These are phyloP conservation scores for Arctopsyche grandis DNA, from an alignment of 1,140 invertebrate species.

Conservation along the genomic window DNA sequence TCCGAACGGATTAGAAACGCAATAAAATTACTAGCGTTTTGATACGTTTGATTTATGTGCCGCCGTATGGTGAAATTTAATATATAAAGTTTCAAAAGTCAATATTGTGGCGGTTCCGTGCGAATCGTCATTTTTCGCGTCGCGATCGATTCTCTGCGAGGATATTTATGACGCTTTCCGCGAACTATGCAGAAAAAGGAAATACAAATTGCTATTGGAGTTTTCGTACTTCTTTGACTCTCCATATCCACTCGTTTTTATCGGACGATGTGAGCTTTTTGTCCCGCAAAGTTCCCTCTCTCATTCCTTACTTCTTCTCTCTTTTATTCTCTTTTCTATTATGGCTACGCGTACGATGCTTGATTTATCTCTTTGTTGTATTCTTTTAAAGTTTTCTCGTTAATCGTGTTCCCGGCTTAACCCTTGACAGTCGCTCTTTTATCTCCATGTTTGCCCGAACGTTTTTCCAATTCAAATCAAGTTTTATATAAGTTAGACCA, in stretches of 20 bases:
- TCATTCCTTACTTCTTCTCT: not conserved
- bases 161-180: not conserved
- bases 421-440: conserved; percentile 38
- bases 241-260: conserved; percentile 28
- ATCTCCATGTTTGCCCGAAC: conserved; percentile 26
- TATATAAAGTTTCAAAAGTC: no score
- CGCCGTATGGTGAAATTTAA: not conserved
- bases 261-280: conserved; percentile 17
- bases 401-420: conserved; percentile 39
- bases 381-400: conserved; percentile 40
- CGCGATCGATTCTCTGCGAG: not conserved
- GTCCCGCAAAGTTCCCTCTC: conserved; percentile 23
- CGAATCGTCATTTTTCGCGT: not conserved
- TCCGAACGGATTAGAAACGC: not conserved
- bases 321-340: conserved; percentile 31
- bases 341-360: conserved; percentile 22
- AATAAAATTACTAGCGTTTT: not conserved
- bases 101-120: not conserved
- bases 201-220: conserved; percentile 21
- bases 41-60: no score
- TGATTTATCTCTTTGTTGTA: conserved; percentile 40
- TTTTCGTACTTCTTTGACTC: conserved; percentile 30
- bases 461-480: conserved; percentile 38
- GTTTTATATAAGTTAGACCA: conserved; percentile 23
- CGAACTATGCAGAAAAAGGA: conserved; percentile 13